Percentiles rank a stretch among this genome's conserved stretches.
Evolutionary conservation across 1,140 invertebrate genomes (phyloP).

Genomic region (Drosophila mayri): DNA sequence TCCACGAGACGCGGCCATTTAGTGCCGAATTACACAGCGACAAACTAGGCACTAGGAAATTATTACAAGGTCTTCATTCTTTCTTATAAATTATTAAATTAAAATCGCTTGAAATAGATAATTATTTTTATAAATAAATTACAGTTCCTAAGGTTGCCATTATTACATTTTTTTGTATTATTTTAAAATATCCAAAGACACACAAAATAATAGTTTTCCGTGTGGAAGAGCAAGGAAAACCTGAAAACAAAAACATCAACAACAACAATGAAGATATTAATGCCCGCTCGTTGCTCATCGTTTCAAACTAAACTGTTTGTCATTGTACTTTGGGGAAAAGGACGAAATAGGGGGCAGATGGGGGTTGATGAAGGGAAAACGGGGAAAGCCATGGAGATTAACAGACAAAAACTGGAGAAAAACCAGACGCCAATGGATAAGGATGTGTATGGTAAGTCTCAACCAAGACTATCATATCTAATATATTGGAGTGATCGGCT

Average conservation of each 20-base stretch:
- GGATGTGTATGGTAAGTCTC: too few relatives aligned
- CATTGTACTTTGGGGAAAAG: conserved; percentile 9
- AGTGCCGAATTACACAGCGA: conserved; percentile 24
- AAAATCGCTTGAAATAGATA: too few relatives aligned
- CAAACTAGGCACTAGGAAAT: neutral
- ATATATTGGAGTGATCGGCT: too few relatives aligned
- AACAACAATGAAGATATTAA: conserved; percentile 25
- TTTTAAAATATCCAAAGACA: too few relatives aligned
- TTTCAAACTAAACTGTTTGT: conserved; percentile 36
- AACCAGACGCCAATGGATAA: conserved; percentile 15
- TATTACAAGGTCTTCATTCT: too few relatives aligned
- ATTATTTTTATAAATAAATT: too few relatives aligned
- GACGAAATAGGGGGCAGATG: neutral
- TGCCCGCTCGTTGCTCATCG: conserved; percentile 43
- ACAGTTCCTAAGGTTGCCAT: too few relatives aligned
- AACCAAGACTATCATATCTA: too few relatives aligned
- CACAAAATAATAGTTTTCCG: neutral
- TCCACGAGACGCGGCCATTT: conserved; percentile 63
- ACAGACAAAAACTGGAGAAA: conserved; percentile 3
- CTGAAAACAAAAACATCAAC: neutral
- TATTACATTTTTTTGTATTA: too few relatives aligned
- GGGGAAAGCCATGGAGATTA: conserved; percentile 7
- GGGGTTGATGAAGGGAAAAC: neutral
- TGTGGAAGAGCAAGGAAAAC: neutral
- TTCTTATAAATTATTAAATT: too few relatives aligned